These are phyloP conservation scores for Bubo bubo DNA, from an alignment of 2,113 vertebrate genomes.

Conservation along the genomic window DNA sequence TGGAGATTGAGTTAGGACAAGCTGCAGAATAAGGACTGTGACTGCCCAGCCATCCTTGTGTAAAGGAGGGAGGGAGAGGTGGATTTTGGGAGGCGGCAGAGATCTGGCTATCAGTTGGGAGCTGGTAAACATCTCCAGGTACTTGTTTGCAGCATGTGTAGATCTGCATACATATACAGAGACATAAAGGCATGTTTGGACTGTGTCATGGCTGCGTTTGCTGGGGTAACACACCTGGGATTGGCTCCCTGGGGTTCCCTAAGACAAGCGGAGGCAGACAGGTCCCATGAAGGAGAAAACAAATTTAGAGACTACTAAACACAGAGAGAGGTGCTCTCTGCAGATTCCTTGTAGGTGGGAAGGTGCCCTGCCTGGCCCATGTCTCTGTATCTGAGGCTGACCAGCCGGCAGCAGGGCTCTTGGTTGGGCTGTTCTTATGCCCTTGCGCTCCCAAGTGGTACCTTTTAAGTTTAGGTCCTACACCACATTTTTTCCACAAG, in stretches of 20 bases:
- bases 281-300: background rate
- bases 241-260: background rate
- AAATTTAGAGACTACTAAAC: background rate
- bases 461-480: background rate
- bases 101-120: background rate
- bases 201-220: background rate
- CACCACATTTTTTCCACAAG: background rate
- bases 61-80: background rate
- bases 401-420: accelerated
- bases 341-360: background rate
- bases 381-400: no score
- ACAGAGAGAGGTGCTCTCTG: background rate
- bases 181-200: background rate
- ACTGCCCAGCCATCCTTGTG: background rate
- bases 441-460: background rate
- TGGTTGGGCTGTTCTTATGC: background rate
- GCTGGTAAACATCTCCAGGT: background rate
- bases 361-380: background rate
- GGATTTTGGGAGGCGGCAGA: background rate
- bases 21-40: background rate
- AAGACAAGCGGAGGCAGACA: background rate
- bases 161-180: accelerated
- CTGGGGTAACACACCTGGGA: background rate
- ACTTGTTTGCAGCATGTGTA: background rate
- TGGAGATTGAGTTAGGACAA: background rate